Evolutionary conservation across 2,797 vertebrate genomes (phyloP), one percentile per base, ranked within the genome.

Genomic region (Trichosurus vulpecula): DNA sequence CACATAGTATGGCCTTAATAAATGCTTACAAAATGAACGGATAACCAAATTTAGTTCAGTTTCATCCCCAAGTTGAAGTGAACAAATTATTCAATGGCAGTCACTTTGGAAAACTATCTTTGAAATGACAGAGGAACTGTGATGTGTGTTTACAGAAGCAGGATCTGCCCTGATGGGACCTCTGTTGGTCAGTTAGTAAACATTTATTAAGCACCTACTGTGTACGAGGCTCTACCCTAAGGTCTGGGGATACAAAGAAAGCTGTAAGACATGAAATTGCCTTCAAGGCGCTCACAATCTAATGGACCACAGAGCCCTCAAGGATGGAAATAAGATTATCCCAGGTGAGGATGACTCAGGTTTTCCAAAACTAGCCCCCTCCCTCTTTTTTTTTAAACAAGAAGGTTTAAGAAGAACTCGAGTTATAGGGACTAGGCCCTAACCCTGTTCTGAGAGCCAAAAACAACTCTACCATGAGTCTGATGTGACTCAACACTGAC

Each of bases 381-480:
- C 1, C 66, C 8, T 41, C n/a, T 25, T 9, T 81, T 8, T 54
- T 54, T 57, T 57, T 9, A 41, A 41, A 81, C n/a, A 41, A 81
- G 66, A 81, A 41, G 19, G 16, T 41, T 81, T 41, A 47, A n/a
- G n/a, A 41, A 41, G n/a, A 22, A n/a, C 4, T 41, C 8, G 16
- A 74, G 35, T 74, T 6, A 74, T 16, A 16, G 61, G 35, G 6
- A 74, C n/a, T 19, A 74, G 96, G 81, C 61, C 11, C 47, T 31
- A 91, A 51, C 22, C 74, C 81, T 54, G 22, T 94, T 96, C 93
- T 56, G 91, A 94, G 47, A 92, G n/a, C 89, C 54, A 91, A n/a
- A 55, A 89, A 89, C 27, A 90, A 92, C 51, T 54, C 56, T 94
- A 96, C 54, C 57, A n/a, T 25, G n/a, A 41, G 16, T 74, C 22